Base-by-base conservation (phyloP, 2,113 vertebrate species). In the Condylura cristata region DNA sequence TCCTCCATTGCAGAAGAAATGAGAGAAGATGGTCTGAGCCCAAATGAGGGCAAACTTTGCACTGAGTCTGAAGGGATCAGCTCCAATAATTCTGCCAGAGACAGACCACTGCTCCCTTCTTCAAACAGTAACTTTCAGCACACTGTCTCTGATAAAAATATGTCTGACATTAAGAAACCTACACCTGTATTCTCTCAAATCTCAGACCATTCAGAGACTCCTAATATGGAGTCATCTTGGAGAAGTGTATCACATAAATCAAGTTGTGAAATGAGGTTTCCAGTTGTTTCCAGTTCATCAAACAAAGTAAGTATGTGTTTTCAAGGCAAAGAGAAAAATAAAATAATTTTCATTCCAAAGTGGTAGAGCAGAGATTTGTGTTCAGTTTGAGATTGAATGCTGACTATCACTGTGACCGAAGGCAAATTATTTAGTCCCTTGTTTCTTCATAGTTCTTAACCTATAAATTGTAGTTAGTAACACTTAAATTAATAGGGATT, bases 291-390 rank as follows among this genome's bases (percentile, higher is more conserved):
- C 39, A 96, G 76, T 85, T 96, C 96, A 76, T 95, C 95, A 75
- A 88, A 86, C 58, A 96, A 89, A 95, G 97, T 97, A 96, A 94
- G 96, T 96, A 34, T 37, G 26, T 78, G 78, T 93, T 95, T 65
- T 85, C 58, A 90, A 88, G 76, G 2, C 53, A 48, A 82, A 53
- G 3, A 80, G 82, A 80, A 82, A 16, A 80, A 0, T 41, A 9
- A 92, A 94, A 74, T 74, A 61, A 44, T 66, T 97, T 94, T 92
- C 24, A 91, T 89, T 94, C 30, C 93, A 34, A 85, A 89, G 51
- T 17, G 53, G 1, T 81, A 30, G 85, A 71, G 65, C 24, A 83
- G 58, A 91, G 60, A 20, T 90, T 83, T 80, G 32, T 95, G 24
- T 93, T 91, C 28, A 61, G 41, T 79, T 90, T 17, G 48, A 8